Conservation (phyloP, 1,140 invertebrate species). For the Drosophila lini region DNA sequence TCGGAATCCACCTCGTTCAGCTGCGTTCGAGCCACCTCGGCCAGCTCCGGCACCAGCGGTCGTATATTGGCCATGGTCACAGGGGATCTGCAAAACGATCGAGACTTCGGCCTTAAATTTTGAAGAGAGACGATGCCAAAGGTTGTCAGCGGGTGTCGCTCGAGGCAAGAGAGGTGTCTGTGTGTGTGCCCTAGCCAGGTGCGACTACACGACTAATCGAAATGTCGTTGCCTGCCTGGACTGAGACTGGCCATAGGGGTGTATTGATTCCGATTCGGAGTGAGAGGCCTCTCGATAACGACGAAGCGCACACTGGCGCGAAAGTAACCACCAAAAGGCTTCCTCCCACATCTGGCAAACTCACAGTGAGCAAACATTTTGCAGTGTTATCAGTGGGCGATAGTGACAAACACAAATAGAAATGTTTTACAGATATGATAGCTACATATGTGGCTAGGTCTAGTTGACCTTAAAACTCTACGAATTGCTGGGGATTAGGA, state of each 20-base stretch:
- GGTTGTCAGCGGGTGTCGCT: not conserved
- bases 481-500: not conserved
- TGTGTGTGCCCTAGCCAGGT: constrained; percentile 43
- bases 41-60: constrained; percentile 84
- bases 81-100: constrained; percentile 34
- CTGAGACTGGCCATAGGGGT: constrained; percentile 1
- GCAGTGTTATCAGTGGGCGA: constrained; percentile 19
- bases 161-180: not conserved
- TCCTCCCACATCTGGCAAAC: constrained; percentile 3
- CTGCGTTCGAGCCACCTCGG: constrained; percentile 85
- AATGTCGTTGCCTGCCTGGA: constrained; percentile 45
- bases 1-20: constrained; percentile 86
- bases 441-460: not conserved
- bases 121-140: constrained; percentile 11
- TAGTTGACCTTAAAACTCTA: not conserved
- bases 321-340: constrained; percentile 1
- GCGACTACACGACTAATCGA: constrained; percentile 57
- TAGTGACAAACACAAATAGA: constrained; percentile 21
- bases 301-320: constrained; percentile 17
- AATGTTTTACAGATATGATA: constrained; percentile 27
- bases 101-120: constrained; percentile 33
- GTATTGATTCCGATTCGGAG: constrained; percentile 1
- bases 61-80: constrained; percentile 84
- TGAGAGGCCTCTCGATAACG: constrained; percentile 2
- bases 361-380: constrained; percentile 34